A percentile compares a stretch with the other conserved stretches of the same genome.
Evolutionary conservation across 2,113 vertebrate species (phyloP).

Genomic region (Micromys minutus): DNA sequence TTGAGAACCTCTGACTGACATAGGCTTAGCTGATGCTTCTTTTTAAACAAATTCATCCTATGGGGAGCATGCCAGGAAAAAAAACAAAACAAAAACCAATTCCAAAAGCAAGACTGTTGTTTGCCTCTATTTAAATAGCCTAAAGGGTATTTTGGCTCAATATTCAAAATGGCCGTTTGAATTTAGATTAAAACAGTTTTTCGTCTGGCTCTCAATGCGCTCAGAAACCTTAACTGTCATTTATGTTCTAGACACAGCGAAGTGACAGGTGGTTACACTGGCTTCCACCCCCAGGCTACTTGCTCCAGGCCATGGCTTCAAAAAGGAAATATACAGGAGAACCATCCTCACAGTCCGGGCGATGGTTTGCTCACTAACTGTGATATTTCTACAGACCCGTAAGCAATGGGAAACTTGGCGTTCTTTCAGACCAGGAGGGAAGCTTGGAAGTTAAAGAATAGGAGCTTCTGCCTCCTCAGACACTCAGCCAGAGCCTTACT

Average conservation of each 20-base stretch:
- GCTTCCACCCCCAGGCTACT: background rate
- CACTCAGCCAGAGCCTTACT: no score
- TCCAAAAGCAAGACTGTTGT: background rate
- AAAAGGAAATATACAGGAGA: background rate
- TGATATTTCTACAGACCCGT: background rate
- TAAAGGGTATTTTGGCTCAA: background rate
- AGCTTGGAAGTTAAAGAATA: background rate
- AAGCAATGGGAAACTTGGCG: background rate
- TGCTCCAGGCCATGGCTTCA: background rate
- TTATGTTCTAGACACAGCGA: background rate
- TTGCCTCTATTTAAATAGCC: background rate
- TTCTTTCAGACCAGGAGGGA: background rate
- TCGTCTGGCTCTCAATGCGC: background rate
- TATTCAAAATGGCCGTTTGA: background rate
- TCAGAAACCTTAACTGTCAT: background rate
- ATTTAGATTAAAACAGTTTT: constrained; percentile 28
- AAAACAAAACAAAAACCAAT: background rate
- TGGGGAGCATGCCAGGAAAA: background rate
- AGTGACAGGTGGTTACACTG: background rate
- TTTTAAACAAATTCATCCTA: background rate
- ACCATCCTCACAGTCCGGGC: background rate
- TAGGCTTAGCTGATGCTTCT: background rate
- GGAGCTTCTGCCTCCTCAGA: background rate
- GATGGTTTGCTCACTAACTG: background rate
- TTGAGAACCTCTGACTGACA: background rate